Evolutionary conservation across 2,888 invertebrate species (phyloP), one percentile per base, ranked within the genome.

Genomic region (Tachina grossa): DNA sequence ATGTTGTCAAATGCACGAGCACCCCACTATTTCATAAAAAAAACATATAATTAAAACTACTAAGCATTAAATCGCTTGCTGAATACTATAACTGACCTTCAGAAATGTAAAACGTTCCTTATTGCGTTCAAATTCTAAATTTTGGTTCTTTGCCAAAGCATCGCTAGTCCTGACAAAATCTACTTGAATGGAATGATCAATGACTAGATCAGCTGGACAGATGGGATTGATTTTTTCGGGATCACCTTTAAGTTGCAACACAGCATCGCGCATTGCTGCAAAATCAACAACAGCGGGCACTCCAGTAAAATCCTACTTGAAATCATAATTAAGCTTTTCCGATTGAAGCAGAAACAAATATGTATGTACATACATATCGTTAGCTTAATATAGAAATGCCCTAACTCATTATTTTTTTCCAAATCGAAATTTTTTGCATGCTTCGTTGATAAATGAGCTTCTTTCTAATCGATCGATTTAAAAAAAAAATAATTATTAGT

Each of bases 241-340:
- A 93, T 99, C 94, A 0, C 98, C 98, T 0, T 97, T 97, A 6
- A 99, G 93, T 31, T 94, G 93, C 88, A 96, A 95, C 0, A 99
- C 97, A 0, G 98, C 98, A 93, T 99, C 98, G 83, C 99, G 94
- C 99, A 99, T 99, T 1, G 98, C 98, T 14, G 99, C 99, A 93
- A 99, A 98, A 93, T 99, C 99, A 0, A 99, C 99, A 39, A 99
- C 98, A 0, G 98, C 99, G 1, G 99, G 99, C 0, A 99, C 99
- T 4, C 99, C 99, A 14, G 99, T 99, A 87, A 97, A 95, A 92
- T 98, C 97, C 97, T 97, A 91, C 4, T 89, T 31, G 8, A 57
- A 53, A 49, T 16, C 16, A 45, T n/a, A n/a, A 49, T 19, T 45
- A 31, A 45, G 0, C 0, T 59, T 41, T 41, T 43, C 5, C 43